Evolutionary conservation across 2,888 invertebrate species (phyloP), one percentile per base, ranked within the genome.

Genomic region (Heterodera filipjevi): DNA sequence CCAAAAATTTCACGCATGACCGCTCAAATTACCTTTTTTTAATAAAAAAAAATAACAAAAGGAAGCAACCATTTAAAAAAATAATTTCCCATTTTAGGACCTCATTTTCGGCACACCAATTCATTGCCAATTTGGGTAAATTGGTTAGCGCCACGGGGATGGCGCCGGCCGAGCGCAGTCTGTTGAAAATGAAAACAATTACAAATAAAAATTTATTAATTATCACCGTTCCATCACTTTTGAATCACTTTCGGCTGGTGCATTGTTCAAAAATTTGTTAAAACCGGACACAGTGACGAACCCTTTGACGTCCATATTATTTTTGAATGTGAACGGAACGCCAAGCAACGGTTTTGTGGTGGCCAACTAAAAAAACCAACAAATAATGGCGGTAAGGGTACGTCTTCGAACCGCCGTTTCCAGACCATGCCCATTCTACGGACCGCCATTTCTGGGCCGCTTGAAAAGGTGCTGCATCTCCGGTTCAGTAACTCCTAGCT

Each of bases 101-200:
- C 68, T 68, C 72, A 30, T 72, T 77, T n/a, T 44, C 66, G 44
- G 64, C 59, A 22, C 71, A 68, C 77, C 77, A 77, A 27, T 71
- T 71, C 70, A 71, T 77, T 19, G 77, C 77, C 68, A 77, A 53
- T 39, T 71, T 68, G 35, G 87, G 87, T 0, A 94, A 93, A 89
- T 94, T 95, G 30, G 95, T 94, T 0, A 94, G 93, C 27, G 94
- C 92, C 59, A 96, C 90, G 0, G 94, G 93, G 77, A 87, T 87
- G 5, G 81, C 87, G 3, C 87, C 87, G 66, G 87, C 85, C 0
- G 80, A 78, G 66, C 80, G 76, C 79, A 86, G 79, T 59, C 53
- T 82, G 75, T 59, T 6, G 79, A 70, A 83, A 80, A 16, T 19
- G 6, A 44, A 72, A 72, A 72, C 8, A 39, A 39, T 10, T 39